A percentile compares a stretch with the other conserved stretches of the same genome.
phyloP scores from a whole-genome alignment of 1,140 invertebrate genomes.

The Odontomachus brunneus region DNA sequence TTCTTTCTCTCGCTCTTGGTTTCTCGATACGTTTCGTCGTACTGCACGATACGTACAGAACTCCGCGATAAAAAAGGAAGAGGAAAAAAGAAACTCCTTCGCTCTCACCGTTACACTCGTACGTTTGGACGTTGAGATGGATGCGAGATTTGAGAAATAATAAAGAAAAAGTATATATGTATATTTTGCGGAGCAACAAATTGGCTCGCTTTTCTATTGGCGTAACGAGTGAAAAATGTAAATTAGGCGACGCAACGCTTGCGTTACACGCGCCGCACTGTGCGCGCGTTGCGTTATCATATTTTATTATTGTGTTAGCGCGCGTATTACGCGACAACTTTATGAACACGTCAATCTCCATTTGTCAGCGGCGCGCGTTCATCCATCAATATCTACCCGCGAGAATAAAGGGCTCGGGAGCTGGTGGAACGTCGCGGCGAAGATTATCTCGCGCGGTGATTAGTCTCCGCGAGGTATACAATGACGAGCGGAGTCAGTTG shows the following conservation, averaged over 20 bases:
- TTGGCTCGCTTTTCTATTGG: no score
- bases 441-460: constrained; percentile 55
- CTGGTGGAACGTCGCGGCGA: constrained; percentile 12
- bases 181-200: no score
- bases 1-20: neutral
- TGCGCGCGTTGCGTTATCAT: neutral
- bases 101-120: constrained; percentile 2
- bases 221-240: no score
- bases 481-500: constrained; percentile 46
- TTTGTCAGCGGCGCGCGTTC: constrained; percentile 47
- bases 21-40: neutral
- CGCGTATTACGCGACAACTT: constrained; percentile 35
- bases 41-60: neutral
- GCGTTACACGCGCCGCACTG: no score
- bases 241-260: no score
- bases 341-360: constrained; percentile 57
- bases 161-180: no score
- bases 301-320: constrained; percentile 16
- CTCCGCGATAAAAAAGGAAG: neutral
- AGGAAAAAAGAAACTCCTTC: neutral
- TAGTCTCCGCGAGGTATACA: constrained; percentile 47
- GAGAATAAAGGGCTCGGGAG: constrained; percentile 41
- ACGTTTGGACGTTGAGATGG: neutral
- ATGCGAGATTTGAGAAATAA: no score
- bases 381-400: constrained; percentile 50